These are phyloP conservation scores for Aleiodes sp. DNA, from an alignment of 1,140 invertebrate genomes.

Conservation along the genomic window DNA sequence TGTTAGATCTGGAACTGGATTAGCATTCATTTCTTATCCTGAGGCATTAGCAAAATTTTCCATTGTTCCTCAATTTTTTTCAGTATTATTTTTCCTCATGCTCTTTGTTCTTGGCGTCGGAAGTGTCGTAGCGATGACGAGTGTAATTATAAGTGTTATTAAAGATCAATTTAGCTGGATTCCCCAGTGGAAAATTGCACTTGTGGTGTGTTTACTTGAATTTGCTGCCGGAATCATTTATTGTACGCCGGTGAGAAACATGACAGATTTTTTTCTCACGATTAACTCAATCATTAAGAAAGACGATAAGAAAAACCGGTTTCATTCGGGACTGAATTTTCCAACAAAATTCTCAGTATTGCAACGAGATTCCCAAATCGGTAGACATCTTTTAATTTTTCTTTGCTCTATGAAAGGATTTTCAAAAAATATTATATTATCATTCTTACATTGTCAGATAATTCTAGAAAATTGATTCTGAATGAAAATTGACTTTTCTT, in stretches of 20 bases:
- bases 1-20: constrained; percentile 71
- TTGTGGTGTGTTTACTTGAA: constrained; percentile 58
- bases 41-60: constrained; percentile 71
- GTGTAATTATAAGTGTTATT: no score
- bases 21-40: constrained; percentile 78
- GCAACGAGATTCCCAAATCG: no score
- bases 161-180: constrained; percentile 56
- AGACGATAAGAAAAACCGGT: no score
- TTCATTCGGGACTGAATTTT: no score
- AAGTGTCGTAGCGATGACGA: constrained; percentile 68
- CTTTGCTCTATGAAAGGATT: no score
- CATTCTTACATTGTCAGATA: constrained; percentile 16
- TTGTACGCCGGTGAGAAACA: constrained; percentile 66
- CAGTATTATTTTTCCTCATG: constrained; percentile 70
- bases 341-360: no score
- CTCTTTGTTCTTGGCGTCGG: constrained; percentile 81
- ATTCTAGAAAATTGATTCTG: constrained; percentile 2
- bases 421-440: no score
- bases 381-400: no score
- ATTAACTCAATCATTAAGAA: no score
- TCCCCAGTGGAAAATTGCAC: constrained; percentile 60
- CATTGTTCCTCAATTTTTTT: constrained; percentile 70
- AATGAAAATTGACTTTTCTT: neutral
- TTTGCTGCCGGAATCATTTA: constrained; percentile 66
- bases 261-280: no score